phyloP scores from a whole-genome alignment of 2,797 vertebrate genomes.

The Trachops cirrhosus region DNA sequence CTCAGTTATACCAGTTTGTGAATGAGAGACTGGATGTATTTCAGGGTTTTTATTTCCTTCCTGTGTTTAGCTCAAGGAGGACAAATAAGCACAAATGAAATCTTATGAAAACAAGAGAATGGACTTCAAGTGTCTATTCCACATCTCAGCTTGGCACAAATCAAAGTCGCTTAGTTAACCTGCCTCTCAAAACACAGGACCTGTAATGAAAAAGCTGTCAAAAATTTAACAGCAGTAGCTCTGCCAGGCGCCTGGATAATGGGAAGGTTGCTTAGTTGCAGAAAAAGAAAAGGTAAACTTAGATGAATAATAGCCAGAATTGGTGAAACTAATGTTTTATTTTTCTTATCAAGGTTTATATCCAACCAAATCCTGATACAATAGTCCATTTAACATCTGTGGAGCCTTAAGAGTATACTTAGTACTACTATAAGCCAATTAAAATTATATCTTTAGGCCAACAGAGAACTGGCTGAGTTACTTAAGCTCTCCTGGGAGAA shows the following conservation, averaged over 20 bases:
- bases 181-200: slow-evolving; percentile 53
- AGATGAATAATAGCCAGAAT: slow-evolving; percentile 10
- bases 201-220: slow-evolving; percentile 60
- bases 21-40: slow-evolving; percentile 27
- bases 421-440: neutral
- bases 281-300: slow-evolving; percentile 33
- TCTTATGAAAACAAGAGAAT: slow-evolving; percentile 57
- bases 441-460: slow-evolving; percentile 10
- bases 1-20: neutral
- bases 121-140: slow-evolving; percentile 49
- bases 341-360: slow-evolving; percentile 24
- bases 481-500: neutral
- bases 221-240: slow-evolving; percentile 42
- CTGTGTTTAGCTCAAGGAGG: slow-evolving; percentile 49
- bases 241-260: slow-evolving; percentile 22
- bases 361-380: neutral
- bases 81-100: slow-evolving; percentile 54
- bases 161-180: slow-evolving; percentile 62
- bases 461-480: neutral
- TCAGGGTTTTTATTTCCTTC: neutral
- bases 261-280: slow-evolving; percentile 37
- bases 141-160: slow-evolving; percentile 47
- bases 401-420: neutral
- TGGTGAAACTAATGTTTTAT: slow-evolving; percentile 14
- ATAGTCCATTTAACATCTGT: neutral